Evolutionary conservation across 2,797 vertebrate species (phyloP), one percentile per base, ranked within the genome.

Genomic region (Mastacembelus armatus): DNA sequence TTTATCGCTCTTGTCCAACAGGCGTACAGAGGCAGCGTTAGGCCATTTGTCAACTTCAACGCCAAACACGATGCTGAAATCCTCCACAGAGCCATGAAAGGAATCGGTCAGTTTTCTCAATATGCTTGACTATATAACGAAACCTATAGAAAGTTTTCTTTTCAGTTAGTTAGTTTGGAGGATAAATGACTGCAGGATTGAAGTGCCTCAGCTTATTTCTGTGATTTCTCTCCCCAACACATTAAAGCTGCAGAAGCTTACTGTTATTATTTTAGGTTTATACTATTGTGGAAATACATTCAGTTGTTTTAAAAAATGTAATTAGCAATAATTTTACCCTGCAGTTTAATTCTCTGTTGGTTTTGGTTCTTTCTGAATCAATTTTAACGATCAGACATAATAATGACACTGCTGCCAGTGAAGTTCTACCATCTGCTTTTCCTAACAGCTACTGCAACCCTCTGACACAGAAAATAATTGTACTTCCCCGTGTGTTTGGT

Each of bases 31-130:
- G 94, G 93, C 71, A 94, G 88, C 14, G 92, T 99, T 19, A 92
- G 86, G 70, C 94, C 94, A 36, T 97, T 93, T 2, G 84, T 94
- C 77, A 92, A 93, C 61, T 99, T 99, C 74, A 94, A 97, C 49
- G 94, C 95, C 35, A 95, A 96, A 85, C 91, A 94, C 5, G 98
- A 99, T 78, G 96, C 96, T 4, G 96, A 98, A 60, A 10, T 93
- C 45, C 95, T 99, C 55, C 93, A 95, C 24, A 97, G 94, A 81
- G 96, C 98, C 68, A 99, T 99, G 97, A 99, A 98, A 86, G 98
- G 98, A 77, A 80, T 99, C 0, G 98, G 98, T 98, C 86, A 95
- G 92, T 84, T 44, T 35, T 3, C 18, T 30, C n/a, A 8, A 8
- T 3, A 52, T 24, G 1, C 16, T 10, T 11, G 14, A 7, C 19